Evolutionary conservation across 23 tunicate genomes (phyloP).

Genomic region (Halocynthia aurantium): DNA sequence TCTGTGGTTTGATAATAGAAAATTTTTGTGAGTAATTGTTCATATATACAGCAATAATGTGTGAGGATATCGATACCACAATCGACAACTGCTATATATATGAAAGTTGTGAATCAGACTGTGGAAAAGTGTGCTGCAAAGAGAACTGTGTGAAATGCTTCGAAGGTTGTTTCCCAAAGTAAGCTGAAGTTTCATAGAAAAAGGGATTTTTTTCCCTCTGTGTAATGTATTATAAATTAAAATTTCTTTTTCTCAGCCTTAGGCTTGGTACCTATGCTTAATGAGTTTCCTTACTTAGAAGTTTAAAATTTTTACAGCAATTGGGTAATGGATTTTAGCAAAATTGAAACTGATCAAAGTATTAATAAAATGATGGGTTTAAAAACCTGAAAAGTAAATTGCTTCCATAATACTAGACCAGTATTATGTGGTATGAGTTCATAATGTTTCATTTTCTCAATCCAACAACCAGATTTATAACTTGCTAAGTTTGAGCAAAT

Average conservation of each 20-base stretch:
- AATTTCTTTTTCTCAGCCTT: too few species aligned
- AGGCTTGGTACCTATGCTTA: too few species aligned
- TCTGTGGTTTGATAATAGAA: background rate
- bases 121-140: conserved; percentile 1
- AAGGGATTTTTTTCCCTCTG: too few species aligned
- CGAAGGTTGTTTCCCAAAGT: conserved; percentile 10
- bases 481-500: too few species aligned
- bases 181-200: background rate
- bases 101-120: conserved; percentile 1
- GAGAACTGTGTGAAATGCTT: background rate
- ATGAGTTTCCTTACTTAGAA: too few species aligned
- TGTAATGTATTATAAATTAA: too few species aligned
- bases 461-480: background rate
- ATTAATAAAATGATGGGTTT: too few species aligned
- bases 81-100: background rate
- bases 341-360: background rate
- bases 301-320: too few species aligned
- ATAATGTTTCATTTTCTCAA: background rate
- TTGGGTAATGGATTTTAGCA: background rate
- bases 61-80: background rate
- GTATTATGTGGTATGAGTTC: background rate
- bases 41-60: background rate
- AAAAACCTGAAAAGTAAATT: background rate
- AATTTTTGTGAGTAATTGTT: background rate
- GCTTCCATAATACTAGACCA: background rate